Conservation (phyloP, 35 echinoderm and acorn worm genomes). For the Ophiothrix spiculata region DNA sequence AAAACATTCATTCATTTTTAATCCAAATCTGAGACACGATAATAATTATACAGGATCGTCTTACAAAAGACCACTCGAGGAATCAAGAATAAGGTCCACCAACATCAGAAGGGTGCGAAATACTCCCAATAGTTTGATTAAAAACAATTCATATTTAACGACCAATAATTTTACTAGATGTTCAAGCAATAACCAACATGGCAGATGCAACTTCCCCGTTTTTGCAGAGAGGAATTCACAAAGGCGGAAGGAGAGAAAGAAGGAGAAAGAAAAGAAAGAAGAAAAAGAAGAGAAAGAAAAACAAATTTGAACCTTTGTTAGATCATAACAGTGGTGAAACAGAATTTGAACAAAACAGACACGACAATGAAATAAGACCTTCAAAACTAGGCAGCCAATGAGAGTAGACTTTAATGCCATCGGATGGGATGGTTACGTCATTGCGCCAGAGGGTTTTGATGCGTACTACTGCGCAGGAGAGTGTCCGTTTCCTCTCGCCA, state of each 20-base stretch:
- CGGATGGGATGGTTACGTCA: conserved; percentile 89
- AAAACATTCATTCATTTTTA: too few relatives aligned
- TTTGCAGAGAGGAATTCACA: conserved; percentile 48
- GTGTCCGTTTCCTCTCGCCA: conserved; percentile 75
- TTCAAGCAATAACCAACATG: neutral
- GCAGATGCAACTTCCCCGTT: conserved; percentile 40
- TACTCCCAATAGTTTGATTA: neutral
- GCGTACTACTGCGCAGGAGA: conserved; percentile 85
- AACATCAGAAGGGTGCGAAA: conserved; percentile 4
- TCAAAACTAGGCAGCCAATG: conserved; percentile 50
- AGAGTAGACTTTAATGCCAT: conserved; percentile 66
- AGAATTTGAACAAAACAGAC: neutral
- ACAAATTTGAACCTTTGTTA: conserved; percentile 12
- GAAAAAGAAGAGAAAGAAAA: neutral
- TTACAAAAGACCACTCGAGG: neutral
- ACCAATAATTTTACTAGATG: conserved; percentile 34
- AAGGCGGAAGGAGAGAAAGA: conserved; percentile 28
- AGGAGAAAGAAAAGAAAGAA: conserved; percentile 13
- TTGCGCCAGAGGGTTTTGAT: conserved; percentile 74
- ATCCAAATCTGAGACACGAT: too few relatives aligned
- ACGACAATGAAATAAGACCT: neutral
- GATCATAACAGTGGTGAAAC: neutral
- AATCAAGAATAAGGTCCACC: neutral
- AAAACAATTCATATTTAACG: conserved; percentile 11
- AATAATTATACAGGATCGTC: too few relatives aligned